These are phyloP conservation scores for silkworm (Bombyx mori) DNA, from an alignment of 1,140 invertebrate genomes.

Conservation along the genomic window DNA sequence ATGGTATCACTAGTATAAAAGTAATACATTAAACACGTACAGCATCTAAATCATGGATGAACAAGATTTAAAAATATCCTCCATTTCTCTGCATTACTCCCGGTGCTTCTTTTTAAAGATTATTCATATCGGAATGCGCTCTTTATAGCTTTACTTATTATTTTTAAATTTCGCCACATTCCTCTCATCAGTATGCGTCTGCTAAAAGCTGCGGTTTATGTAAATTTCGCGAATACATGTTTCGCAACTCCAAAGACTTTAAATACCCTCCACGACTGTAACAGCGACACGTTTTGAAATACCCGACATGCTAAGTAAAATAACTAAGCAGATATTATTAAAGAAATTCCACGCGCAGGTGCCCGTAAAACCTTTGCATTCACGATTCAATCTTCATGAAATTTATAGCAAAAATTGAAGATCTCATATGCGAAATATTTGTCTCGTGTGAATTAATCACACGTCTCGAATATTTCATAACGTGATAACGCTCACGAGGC, in stretches of 20 bases:
- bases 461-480: constrained; percentile 45
- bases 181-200: constrained; percentile 10
- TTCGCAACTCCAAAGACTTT: constrained; percentile 13
- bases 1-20: no score
- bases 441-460: constrained; percentile 50
- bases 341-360: constrained; percentile 20
- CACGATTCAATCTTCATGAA: constrained; percentile 12
- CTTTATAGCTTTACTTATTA: no score
- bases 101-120: no score
- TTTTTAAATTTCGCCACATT: background rate
- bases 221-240: constrained; percentile 46
- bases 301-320: constrained; percentile 7
- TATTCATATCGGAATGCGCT: no score
- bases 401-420: constrained; percentile 33
- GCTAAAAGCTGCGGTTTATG: constrained; percentile 48
- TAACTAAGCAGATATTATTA: constrained; percentile 15
- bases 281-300: no score
- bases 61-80: no score
- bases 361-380: constrained; percentile 20
- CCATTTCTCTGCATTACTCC: no score
- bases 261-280: no score
- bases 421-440: constrained; percentile 40
- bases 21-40: no score
- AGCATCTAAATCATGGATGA: no score
- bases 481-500: constrained; percentile 21